Percentiles rank a stretch among this genome's conserved stretches.
Conservation (phyloP, 2,888 invertebrate species). For the Nasonia oneida region DNA sequence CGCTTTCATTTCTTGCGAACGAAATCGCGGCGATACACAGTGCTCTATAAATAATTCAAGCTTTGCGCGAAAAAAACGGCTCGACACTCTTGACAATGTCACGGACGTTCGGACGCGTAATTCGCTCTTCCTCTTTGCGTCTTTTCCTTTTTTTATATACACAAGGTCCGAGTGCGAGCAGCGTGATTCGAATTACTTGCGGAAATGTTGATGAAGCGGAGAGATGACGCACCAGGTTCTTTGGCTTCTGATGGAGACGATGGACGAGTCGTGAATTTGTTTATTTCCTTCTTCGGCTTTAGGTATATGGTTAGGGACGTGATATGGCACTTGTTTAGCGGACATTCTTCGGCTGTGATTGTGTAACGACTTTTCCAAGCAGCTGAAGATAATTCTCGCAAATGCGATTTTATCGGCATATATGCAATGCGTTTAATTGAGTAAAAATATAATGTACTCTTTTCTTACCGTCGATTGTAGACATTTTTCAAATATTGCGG, state of each 20-base stretch:
- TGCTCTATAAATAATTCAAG: slow-evolving; percentile 15
- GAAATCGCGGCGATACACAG: neutral
- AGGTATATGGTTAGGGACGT: neutral
- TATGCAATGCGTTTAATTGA: neutral
- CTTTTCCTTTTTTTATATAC: neutral
- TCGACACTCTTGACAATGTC: slow-evolving; percentile 12
- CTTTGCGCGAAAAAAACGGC: neutral
- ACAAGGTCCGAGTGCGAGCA: neutral
- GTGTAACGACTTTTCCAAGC: neutral
- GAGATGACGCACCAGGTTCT: slow-evolving; percentile 15
- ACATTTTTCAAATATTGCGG: neutral
- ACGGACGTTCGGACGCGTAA: neutral
- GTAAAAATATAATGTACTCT: neutral
- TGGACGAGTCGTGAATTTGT: neutral
- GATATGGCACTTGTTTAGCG: neutral
- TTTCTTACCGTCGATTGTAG: neutral
- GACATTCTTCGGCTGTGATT: neutral
- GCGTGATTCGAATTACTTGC: slow-evolving; percentile 1
- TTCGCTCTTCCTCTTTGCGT: slow-evolving; percentile 8
- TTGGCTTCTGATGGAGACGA: slow-evolving; percentile 5
- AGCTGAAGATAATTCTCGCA: neutral
- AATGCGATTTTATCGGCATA: too few relatives aligned
- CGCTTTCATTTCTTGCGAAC: neutral
- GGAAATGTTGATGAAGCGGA: slow-evolving; percentile 2
- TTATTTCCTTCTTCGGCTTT: neutral